These are phyloP conservation scores for Spodoptera litura DNA, from an alignment of 1,140 invertebrate species.

Conservation along the genomic window DNA sequence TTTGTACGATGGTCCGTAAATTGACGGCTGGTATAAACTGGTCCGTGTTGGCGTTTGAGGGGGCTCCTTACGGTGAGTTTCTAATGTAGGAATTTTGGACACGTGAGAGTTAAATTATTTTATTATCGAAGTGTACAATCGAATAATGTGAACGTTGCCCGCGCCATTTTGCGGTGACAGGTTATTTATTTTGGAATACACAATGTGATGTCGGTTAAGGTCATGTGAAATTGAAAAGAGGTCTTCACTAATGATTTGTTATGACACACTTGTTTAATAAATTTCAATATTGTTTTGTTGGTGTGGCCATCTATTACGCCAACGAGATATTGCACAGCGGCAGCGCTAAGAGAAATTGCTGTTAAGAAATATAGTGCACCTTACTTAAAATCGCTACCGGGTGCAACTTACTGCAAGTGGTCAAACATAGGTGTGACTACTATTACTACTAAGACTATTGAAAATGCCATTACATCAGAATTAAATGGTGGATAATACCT, in stretches of 20 bases:
- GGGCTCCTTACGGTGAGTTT: conserved; percentile 19
- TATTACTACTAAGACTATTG: conserved; percentile 7
- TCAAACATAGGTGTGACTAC: conserved; percentile 2
- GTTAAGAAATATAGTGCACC: conserved; percentile 19
- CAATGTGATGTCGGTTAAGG: conserved; percentile 54
- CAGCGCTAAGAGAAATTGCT: conserved; percentile 4
- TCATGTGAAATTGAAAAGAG: conserved; percentile 46
- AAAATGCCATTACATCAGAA: conserved; percentile 2
- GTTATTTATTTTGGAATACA: conserved; percentile 66
- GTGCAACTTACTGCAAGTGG: conserved; percentile 12
- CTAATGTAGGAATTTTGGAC: background rate
- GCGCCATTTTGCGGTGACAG: conserved; percentile 66
- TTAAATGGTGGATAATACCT: background rate
- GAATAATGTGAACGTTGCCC: conserved; percentile 53
- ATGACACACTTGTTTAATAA: conserved; percentile 18
- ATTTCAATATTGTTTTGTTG: conserved; percentile 10
- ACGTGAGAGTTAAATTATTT: conserved; percentile 53
- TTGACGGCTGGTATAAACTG: conserved; percentile 46
- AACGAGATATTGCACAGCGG: conserved; percentile 16
- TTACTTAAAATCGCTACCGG: conserved; percentile 31
- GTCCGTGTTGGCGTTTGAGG: conserved; percentile 8
- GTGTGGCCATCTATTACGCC: background rate
- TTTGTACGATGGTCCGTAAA: conserved; percentile 50
- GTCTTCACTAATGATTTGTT: conserved; percentile 48
- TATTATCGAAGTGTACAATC: conserved; percentile 69